phyloP scores from a whole-genome alignment of 1,140 invertebrate genomes.

The Penaeus indicus region DNA sequence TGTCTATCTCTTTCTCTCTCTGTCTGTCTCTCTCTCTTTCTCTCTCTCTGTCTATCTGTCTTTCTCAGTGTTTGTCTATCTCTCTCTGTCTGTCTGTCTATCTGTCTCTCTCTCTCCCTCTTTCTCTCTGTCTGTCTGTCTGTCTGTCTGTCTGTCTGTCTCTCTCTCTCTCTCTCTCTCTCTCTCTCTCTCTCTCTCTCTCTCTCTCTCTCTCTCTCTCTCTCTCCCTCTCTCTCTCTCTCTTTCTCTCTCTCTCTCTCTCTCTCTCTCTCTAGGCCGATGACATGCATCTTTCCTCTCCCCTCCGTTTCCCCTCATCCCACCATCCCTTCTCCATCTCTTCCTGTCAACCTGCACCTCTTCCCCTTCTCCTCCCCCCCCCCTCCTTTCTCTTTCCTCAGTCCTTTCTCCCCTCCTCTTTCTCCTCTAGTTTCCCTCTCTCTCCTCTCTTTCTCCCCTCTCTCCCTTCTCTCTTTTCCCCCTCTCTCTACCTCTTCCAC shows the following conservation, averaged over 20 bases:
- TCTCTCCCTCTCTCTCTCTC: background rate
- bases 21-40: too few relatives aligned
- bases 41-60: too few relatives aligned
- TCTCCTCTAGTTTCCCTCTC: too few relatives aligned
- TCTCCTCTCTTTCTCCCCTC: background rate
- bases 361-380: background rate
- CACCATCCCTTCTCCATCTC: conserved; percentile 8
- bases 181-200: background rate
- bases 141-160: background rate
- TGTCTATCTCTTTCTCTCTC: too few relatives aligned
- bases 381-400: background rate
- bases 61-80: too few relatives aligned
- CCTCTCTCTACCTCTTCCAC: background rate
- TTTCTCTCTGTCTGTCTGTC: too few relatives aligned
- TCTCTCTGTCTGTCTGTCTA: too few relatives aligned
- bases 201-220: background rate
- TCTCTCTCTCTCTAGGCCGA: background rate
- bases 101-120: too few relatives aligned
- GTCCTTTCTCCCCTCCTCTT: background rate
- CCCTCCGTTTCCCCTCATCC: background rate
- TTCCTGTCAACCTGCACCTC: background rate
- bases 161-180: conserved; percentile 14
- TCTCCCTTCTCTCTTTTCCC: background rate
- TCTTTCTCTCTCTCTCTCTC: background rate
- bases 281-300: too few relatives aligned